Percentiles rank a stretch among this genome's conserved stretches.
phyloP scores from a whole-genome alignment of 2,888 invertebrate genomes.

The Orthosia gracilis region DNA sequence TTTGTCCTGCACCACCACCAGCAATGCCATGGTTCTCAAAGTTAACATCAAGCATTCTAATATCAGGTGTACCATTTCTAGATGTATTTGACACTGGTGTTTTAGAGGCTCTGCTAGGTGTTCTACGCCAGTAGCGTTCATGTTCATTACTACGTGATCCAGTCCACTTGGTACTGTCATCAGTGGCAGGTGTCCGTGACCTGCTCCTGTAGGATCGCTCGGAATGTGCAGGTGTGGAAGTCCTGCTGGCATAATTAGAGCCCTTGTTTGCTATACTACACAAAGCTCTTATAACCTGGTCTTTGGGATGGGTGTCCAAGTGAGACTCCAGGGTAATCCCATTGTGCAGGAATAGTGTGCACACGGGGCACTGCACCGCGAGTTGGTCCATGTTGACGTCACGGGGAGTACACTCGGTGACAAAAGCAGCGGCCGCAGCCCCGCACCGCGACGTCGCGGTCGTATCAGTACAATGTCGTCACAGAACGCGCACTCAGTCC shows the following conservation, averaged over 20 bases:
- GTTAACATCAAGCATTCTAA: slow-evolving; percentile 79
- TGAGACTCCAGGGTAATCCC: slow-evolving; percentile 96
- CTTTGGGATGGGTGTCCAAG: slow-evolving; percentile 96
- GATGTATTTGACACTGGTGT: slow-evolving; percentile 76
- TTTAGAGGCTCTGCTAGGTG: slow-evolving; percentile 82
- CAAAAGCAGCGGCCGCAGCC: slow-evolving; percentile 57
- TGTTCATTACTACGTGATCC: slow-evolving; percentile 79
- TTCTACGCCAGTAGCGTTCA: slow-evolving; percentile 86
- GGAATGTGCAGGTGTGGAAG: slow-evolving; percentile 83
- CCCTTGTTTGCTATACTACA: slow-evolving; percentile 88
- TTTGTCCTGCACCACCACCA: slow-evolving; percentile 71
- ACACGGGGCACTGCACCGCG: slow-evolving; percentile 94
- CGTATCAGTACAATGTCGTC: slow-evolving; percentile 73
- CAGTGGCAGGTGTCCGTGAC: slow-evolving; percentile 83
- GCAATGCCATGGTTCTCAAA: slow-evolving; percentile 78
- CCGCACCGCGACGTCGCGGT: slow-evolving; percentile 60
- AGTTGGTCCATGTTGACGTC: slow-evolving; percentile 85
- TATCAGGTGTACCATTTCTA: slow-evolving; percentile 81
- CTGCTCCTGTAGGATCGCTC: slow-evolving; percentile 86
- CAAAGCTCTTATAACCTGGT: slow-evolving; percentile 96
- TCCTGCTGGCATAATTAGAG: slow-evolving; percentile 83
- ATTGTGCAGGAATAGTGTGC: slow-evolving; percentile 95
- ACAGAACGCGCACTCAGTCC: slow-evolving; percentile 79
- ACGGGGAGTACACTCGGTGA: slow-evolving; percentile 47
- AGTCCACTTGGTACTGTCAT: slow-evolving; percentile 82